These are phyloP conservation scores for Tachina lurida DNA, from an alignment of 2,888 invertebrate species.

Conservation along the genomic window DNA sequence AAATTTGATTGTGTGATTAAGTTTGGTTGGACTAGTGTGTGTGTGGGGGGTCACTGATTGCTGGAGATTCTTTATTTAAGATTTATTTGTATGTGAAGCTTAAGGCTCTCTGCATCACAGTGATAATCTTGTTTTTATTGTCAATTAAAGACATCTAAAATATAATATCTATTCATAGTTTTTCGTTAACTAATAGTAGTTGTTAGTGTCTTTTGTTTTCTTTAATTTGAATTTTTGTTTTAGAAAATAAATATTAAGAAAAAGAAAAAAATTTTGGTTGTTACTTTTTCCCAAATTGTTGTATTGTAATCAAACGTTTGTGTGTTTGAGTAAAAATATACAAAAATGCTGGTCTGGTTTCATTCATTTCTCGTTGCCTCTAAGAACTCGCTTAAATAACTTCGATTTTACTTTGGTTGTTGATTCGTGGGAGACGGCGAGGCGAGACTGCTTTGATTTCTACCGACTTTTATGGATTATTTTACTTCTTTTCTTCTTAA, in stretches of 20 bases:
- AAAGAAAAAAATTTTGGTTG: too few relatives aligned
- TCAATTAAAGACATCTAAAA: conserved; percentile 71
- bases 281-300: not conserved
- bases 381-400: conserved; percentile 63
- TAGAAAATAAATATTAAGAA: conserved; percentile 10
- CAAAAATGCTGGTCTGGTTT: not conserved
- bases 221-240: not conserved
- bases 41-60: conserved; percentile 59
- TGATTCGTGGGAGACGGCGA: conserved; percentile 72
- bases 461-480: conserved; percentile 73
- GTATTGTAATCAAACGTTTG: not conserved
- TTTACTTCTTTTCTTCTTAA: conserved; percentile 43
- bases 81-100: conserved; percentile 47
- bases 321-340: not conserved
- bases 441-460: conserved; percentile 77
- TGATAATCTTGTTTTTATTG: conserved; percentile 69
- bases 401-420: conserved; percentile 58
- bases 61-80: conserved; percentile 8
- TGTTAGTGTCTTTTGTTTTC: not conserved
- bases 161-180: conserved; percentile 53
- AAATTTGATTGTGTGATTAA: conserved; percentile 42
- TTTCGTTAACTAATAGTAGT: not conserved
- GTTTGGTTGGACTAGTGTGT: not conserved
- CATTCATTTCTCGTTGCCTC: conserved; percentile 12
- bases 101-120: not conserved